Conservation (phyloP, 2,113 vertebrate genomes). For the Eublepharis macularius region DNA sequence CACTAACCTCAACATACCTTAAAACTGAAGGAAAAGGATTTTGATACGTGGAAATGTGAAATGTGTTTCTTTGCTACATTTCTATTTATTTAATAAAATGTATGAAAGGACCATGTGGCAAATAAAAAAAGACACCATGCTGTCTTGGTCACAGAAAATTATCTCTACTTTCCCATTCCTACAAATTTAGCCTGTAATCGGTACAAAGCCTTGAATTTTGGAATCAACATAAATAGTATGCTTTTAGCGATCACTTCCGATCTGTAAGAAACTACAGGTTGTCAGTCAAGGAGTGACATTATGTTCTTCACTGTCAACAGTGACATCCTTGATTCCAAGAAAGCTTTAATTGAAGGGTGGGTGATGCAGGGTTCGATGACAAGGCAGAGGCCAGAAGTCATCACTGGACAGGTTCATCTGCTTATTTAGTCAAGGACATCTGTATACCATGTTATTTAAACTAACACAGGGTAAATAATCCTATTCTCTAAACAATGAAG, state of each 20-base stretch:
- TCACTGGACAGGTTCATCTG: not conserved
- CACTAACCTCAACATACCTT: accelerated
- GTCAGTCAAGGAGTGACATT: slow-evolving; percentile 46
- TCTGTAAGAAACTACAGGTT: slow-evolving; percentile 54
- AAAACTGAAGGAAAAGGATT: not conserved
- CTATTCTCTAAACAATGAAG: not conserved
- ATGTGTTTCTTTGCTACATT: not conserved
- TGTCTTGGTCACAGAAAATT: slow-evolving; percentile 4
- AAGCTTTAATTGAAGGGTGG: slow-evolving; percentile 40
- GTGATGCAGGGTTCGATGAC: slow-evolving; percentile 8
- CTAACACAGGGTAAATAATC: not conserved
- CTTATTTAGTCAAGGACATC: slow-evolving; percentile 15
- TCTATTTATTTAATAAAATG: not conserved
- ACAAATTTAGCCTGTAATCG: slow-evolving; percentile 1
- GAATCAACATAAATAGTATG: slow-evolving; percentile 29
- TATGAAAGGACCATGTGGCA: not conserved
- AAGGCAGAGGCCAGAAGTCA: not conserved
- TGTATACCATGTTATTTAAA: slow-evolving; percentile 17
- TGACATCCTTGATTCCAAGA: slow-evolving; percentile 21
- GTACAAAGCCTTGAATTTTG: slow-evolving; percentile 34
- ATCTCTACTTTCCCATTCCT: slow-evolving; percentile 15
- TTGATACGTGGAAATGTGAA: not conserved
- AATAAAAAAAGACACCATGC: not conserved
- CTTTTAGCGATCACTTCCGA: slow-evolving; percentile 35
- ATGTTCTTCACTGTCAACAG: slow-evolving; percentile 34